Percentiles rank a stretch among this genome's conserved stretches.
Evolutionary conservation across 2,888 invertebrate species (phyloP).

Genomic region (Lacanobia wlatinum): DNA sequence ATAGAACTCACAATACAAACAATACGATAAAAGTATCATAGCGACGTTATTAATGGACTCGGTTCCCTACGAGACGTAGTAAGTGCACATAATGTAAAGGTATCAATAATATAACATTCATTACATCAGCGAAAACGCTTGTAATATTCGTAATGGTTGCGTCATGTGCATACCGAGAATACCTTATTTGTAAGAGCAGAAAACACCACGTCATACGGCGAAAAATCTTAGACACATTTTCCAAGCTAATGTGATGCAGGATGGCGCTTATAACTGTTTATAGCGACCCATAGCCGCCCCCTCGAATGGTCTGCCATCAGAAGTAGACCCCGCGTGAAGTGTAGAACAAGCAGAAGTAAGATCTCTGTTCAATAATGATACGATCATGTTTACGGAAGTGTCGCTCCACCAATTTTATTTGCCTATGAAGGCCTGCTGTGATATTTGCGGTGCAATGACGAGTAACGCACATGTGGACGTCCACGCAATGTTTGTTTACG

Average conservation of each 20-base stretch:
- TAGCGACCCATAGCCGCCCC: neutral
- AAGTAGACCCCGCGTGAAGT: too few species aligned
- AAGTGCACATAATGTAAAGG: neutral
- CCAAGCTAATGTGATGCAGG: neutral
- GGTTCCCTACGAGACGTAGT: neutral
- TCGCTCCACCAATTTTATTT: neutral
- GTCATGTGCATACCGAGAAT: neutral
- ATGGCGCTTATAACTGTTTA: neutral
- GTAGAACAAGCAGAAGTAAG: neutral
- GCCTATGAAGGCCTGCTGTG: constrained; percentile 27
- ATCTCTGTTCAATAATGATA: neutral
- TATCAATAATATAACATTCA: neutral
- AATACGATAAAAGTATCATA: constrained; percentile 4
- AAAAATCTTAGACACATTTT: neutral
- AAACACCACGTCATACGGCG: neutral
- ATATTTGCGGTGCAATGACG: constrained; percentile 34
- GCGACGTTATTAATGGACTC: neutral
- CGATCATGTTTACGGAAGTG: constrained; percentile 24
- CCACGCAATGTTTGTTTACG: constrained; percentile 55
- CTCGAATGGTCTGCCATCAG: too few species aligned
- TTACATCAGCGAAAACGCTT: constrained; percentile 7
- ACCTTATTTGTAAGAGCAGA: neutral
- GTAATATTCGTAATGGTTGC: constrained; percentile 4
- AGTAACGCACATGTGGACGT: constrained; percentile 5
- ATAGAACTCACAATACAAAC: neutral